Evolutionary conservation across 2,888 invertebrate genomes (phyloP), one percentile per base, ranked within the genome.

Genomic region (Portevinia maculata): DNA sequence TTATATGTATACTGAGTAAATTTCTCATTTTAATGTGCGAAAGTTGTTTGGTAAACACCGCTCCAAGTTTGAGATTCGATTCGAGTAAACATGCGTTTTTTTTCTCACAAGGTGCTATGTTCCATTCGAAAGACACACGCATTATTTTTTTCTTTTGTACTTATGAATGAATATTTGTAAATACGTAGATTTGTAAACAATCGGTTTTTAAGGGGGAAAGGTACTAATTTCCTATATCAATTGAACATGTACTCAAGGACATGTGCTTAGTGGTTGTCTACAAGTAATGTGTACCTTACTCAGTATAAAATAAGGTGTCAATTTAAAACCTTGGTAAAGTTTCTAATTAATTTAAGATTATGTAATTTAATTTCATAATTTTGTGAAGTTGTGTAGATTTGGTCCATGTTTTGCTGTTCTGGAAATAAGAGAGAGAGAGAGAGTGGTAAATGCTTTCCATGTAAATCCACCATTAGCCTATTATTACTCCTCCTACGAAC

Each of bases 131-230:
- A 3, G 0, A 34, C 30, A 24, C 37, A 37, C 15, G 24, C 34
- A 3, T 37, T 34, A 21, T 24, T 48, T 55, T 53, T 32, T 32
- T 32, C 9, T 9, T 8, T 39, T n/a, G n/a, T n/a, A n/a, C 3
- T 64, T 50, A 64, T 64, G 64, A 64, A 64, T 64, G 64, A 52
- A 64, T 34, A 34, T 62, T 44, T 59, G 60, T 60, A 19, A 46
- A 60, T 19, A 57, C n/a, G 7, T n/a, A n/a, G n/a, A 0, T 34
- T 37, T 13, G 21, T 8, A 37, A 11, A 24, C 11, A 28, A 5
- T 1, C 11, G 8, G 32, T 17, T 17, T 5, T 46, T 1, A 3
- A 9, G 39, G 19, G 15, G 13, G 1, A 24, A 39, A 53, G 11
- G 60, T 62, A 46, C 21, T 62, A 62, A 62, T 62, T 62, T 48